Conservation (phyloP, 1,140 invertebrate species). For the Drosophila melanica region DNA sequence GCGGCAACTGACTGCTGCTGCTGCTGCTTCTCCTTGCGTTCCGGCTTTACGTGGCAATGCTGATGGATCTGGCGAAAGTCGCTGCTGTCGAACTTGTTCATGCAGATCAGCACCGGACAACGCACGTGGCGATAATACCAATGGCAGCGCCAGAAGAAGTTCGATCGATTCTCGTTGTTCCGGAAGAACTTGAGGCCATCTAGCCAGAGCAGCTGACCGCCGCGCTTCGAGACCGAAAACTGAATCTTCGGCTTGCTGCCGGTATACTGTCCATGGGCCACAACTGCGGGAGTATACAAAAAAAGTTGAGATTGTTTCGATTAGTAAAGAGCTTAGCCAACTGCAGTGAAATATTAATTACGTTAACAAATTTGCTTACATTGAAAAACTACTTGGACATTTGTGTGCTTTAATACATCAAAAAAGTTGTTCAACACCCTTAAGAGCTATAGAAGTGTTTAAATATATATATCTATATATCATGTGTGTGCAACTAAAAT, state of each 20-base stretch:
- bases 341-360: neutral
- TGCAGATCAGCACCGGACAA: conserved; percentile 79
- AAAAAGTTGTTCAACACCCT: conserved; percentile 38
- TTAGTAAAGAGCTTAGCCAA: neutral
- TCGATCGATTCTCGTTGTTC: conserved; percentile 80
- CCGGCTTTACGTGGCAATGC: conserved; percentile 66
- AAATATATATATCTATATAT: conserved; percentile 4
- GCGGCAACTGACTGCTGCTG: neutral
- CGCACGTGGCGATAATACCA: conserved; percentile 80
- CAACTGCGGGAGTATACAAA: conserved; percentile 36
- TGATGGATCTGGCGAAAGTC: conserved; percentile 81
- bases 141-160: conserved; percentile 82
- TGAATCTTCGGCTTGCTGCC: conserved; percentile 73
- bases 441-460: conserved; percentile 43
- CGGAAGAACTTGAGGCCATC: conserved; percentile 80
- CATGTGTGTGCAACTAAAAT: conserved; percentile 19
- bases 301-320: neutral
- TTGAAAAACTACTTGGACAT: conserved; percentile 40
- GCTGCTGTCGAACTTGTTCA: conserved; percentile 72
- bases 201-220: conserved; percentile 76
- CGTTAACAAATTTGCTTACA: neutral
- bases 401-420: conserved; percentile 62
- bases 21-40: conserved; percentile 42
- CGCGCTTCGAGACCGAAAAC: conserved; percentile 77
- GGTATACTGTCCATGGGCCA: conserved; percentile 60